A percentile compares a stretch with the other conserved stretches of the same genome.
Evolutionary conservation across 2,888 invertebrate genomes (phyloP).

Genomic region (Amblyjoppa proteus): DNA sequence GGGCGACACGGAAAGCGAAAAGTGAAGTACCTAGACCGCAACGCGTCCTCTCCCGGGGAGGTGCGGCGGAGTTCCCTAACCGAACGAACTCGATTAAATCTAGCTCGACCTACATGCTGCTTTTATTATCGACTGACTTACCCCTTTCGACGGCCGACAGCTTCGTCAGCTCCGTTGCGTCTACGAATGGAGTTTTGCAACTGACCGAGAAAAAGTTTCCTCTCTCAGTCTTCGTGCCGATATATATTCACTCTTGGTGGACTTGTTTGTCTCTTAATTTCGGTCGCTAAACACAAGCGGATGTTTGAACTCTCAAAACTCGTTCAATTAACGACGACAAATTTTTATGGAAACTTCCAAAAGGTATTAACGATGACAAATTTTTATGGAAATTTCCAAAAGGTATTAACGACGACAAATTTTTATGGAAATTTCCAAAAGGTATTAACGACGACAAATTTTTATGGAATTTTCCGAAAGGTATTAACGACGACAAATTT

Average conservation of each 20-base stretch:
- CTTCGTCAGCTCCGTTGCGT: slow-evolving; percentile 42
- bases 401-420: neutral
- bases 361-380: neutral
- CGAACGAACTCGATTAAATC: slow-evolving; percentile 65
- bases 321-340: neutral
- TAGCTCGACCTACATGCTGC: slow-evolving; percentile 67
- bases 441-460: neutral
- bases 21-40: slow-evolving; percentile 52
- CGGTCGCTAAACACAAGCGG: neutral
- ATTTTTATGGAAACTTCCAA: neutral
- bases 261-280: neutral
- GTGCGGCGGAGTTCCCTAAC: neutral
- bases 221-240: neutral
- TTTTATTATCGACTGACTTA: slow-evolving; percentile 64
- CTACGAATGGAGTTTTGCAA: slow-evolving; percentile 34
- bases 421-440: neutral
- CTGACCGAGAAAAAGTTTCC: slow-evolving; percentile 25
- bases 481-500: neutral
- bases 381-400: too few relatives aligned
- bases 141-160: slow-evolving; percentile 31
- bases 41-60: neutral
- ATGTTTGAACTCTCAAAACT: neutral
- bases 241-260: neutral
- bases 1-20: slow-evolving; percentile 43
- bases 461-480: too few relatives aligned